Base-by-base conservation (phyloP, 1,140 invertebrate species). In the Zaprionus lachaisei region DNA sequence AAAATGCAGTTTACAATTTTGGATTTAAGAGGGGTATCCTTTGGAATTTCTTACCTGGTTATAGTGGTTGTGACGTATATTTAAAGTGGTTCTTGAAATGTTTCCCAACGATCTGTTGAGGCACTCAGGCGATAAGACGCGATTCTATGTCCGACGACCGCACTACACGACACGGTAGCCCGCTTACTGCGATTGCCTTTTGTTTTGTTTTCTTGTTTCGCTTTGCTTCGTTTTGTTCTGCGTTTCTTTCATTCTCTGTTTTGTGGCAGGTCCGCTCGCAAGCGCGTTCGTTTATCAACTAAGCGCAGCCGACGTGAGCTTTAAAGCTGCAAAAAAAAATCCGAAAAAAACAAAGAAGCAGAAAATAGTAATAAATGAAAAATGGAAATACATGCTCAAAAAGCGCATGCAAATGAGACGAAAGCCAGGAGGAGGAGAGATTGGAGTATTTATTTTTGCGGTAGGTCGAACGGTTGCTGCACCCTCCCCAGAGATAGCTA, bases 281-380 rank as follows among this genome's bases (percentile, higher is more conserved):
- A 72, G 58, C 66, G 68, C 81, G 81, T 66, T 78, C 74, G 70
- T 70, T 65, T 78, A 71, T 84, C 81, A 84, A 84, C 81, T 84
- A 84, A 83, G 72, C 77, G 61, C 9, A 24, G 20, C 47, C 65
- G 28, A 83, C 62, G 65, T 77, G 77, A 70, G 81, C 73, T 80
- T 74, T 24, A 78, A 58, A 22, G 15, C 56, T 62, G 37, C 47
- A 65, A 68, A 63, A 56, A 63, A 44, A 61, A 54, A 17, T 47
- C n/a, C n/a, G 22, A 69, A 49, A 15, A 31, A 72, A 54, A 69
- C 54, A 80, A 69, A 58, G 57, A 62, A 49, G 56, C 37, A 60
- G 12, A 65, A 61, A 66, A 62, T 26, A 54, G 51, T 17, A 66
- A 55, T 69, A 56, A 62, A 62, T 74, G 57, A 38, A 69, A 74